A percentile compares a stretch with the other conserved stretches of the same genome.
Conservation (phyloP, 1,140 invertebrate species). For the Tetranychus cinnabarinus region DNA sequence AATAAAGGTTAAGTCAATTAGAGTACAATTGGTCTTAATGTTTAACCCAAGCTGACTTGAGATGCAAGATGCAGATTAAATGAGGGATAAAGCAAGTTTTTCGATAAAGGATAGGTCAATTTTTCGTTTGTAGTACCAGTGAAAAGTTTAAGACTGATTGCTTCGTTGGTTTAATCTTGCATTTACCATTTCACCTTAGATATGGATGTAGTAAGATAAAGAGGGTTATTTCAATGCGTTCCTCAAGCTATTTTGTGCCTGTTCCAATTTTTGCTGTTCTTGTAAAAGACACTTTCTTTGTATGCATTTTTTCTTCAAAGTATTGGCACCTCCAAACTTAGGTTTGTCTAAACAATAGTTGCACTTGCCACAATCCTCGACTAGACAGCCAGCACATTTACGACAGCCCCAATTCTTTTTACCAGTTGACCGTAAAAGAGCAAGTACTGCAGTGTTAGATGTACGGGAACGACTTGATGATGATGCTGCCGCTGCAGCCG, state of each 20-base stretch:
- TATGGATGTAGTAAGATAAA: not conserved
- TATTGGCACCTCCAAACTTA: constrained; percentile 7
- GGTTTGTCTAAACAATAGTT: constrained; percentile 9
- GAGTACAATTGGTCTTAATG: too few relatives aligned
- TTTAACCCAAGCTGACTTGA: too few relatives aligned
- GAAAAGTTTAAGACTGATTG: too few relatives aligned
- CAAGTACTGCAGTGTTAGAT: not conserved
- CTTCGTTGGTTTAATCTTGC: too few relatives aligned
- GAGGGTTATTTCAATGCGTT: not conserved
- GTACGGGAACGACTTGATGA: not conserved
- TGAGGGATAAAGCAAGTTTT: too few relatives aligned
- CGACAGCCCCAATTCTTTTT: constrained; percentile 3
- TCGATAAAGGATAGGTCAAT: too few relatives aligned
- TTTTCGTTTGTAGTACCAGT: too few relatives aligned
- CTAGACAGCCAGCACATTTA: constrained; percentile 5
- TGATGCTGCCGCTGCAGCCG: not conserved
- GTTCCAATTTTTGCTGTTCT: not conserved
- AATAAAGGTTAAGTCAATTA: too few relatives aligned
- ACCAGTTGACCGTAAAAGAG: not conserved
- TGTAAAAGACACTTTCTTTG: constrained; percentile 1
- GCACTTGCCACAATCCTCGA: constrained; percentile 8
- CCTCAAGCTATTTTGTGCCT: not conserved
- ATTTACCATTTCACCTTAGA: too few relatives aligned
- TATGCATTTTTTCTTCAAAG: constrained; percentile 5
- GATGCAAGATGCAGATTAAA: too few relatives aligned